These are phyloP conservation scores for Xerus inauris DNA, from an alignment of 2,113 vertebrate genomes.

Conservation along the genomic window DNA sequence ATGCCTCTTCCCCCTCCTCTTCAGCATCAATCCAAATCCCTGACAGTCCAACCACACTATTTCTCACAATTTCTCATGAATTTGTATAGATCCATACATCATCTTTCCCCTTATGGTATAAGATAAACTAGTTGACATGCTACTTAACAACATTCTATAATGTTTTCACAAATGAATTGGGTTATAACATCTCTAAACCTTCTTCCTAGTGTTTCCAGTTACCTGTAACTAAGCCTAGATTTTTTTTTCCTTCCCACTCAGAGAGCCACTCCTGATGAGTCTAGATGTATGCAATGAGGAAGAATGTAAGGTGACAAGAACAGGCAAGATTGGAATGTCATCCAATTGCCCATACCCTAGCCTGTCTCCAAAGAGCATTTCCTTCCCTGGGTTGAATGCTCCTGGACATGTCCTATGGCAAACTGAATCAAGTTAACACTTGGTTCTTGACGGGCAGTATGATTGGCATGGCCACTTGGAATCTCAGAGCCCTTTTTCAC, in stretches of 20 bases:
- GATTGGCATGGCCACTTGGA: too few relatives aligned
- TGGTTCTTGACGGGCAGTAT: not conserved
- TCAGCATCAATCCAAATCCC: not conserved
- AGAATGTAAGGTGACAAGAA: too few relatives aligned
- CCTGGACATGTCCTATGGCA: not conserved
- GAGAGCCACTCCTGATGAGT: not conserved
- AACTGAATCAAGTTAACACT: not conserved
- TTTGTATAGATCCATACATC: not conserved
- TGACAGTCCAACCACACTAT: not conserved
- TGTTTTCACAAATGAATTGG: not conserved
- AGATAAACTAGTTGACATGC: not conserved
- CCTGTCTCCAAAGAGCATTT: not conserved
- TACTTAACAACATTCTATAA: not conserved
- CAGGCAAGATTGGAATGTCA: too few relatives aligned
- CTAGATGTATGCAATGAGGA: too few relatives aligned
- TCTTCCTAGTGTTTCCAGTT: not conserved
- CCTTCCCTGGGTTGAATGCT: not conserved
- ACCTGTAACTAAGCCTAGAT: not conserved
- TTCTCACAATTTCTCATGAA: not conserved
- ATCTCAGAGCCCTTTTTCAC: not conserved
- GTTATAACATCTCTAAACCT: not conserved
- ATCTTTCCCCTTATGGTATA: not conserved
- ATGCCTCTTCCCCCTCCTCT: not conserved
- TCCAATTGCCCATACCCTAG: not conserved
- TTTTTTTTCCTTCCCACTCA: not conserved